Percentiles rank a stretch among this genome's conserved stretches.
These are phyloP conservation scores for Yponomeuta plumbellus DNA, from an alignment of 2,888 invertebrate genomes.

Conservation along the genomic window DNA sequence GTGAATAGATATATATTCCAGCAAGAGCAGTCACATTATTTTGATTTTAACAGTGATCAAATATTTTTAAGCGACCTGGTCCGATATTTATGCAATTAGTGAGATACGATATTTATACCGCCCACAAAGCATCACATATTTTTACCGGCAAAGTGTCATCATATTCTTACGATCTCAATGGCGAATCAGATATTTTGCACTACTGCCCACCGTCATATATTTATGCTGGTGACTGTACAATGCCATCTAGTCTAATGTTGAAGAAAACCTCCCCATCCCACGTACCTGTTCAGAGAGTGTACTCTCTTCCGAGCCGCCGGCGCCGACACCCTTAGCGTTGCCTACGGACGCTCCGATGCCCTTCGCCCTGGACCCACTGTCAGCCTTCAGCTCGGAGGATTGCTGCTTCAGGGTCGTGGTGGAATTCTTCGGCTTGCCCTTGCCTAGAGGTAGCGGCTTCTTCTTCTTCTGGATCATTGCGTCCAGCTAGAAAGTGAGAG, in stretches of 20 bases:
- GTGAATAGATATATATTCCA: too few species aligned
- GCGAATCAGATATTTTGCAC: too few species aligned
- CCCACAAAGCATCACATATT: too few species aligned
- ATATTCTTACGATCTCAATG: too few species aligned
- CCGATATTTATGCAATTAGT: too few species aligned
- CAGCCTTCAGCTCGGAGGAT: constrained; percentile 28
- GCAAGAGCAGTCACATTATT: too few species aligned
- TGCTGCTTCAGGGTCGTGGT: constrained; percentile 43
- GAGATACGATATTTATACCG: too few species aligned
- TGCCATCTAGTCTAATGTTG: neutral
- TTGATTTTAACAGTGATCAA: too few species aligned
- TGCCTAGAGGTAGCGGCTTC: neutral
- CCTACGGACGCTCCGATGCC: constrained; percentile 28
- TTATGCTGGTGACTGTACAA: too few species aligned
- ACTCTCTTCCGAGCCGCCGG: neutral
- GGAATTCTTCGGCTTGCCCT: constrained; percentile 36
- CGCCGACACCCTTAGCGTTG: neutral
- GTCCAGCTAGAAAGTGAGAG: neutral
- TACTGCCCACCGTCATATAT: too few species aligned
- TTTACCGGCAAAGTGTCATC: too few species aligned
- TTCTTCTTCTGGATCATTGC: neutral
- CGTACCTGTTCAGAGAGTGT: neutral
- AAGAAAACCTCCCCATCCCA: neutral
- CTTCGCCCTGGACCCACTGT: neutral
- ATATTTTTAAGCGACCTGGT: too few species aligned